A percentile compares a stretch with the other conserved stretches of the same genome.
Evolutionary conservation across 2,888 invertebrate species (phyloP).

Genomic region (Cryptocheilus praepositus): DNA sequence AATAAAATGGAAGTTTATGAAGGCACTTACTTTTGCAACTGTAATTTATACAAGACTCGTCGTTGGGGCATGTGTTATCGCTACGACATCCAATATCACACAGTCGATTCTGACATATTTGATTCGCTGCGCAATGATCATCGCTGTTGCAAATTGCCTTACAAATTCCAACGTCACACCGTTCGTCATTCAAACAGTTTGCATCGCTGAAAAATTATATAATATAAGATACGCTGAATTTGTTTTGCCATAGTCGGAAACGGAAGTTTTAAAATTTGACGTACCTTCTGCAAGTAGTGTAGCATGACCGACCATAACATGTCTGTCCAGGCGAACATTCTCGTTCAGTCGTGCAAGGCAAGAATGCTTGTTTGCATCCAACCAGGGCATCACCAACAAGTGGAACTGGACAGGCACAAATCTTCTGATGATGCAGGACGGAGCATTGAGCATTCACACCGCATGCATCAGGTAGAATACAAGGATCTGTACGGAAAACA

Average conservation of each 20-base stretch:
- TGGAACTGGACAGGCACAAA: conserved; percentile 84
- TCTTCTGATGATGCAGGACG: conserved; percentile 83
- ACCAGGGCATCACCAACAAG: conserved; percentile 85
- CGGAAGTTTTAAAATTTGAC: conserved; percentile 34
- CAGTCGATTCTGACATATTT: conserved; percentile 91
- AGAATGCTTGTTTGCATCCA: conserved; percentile 83
- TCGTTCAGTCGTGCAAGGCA: conserved; percentile 80
- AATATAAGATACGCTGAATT: conserved; percentile 2
- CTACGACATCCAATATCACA: conserved; percentile 92
- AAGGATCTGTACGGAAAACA: conserved; percentile 78
- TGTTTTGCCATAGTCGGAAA: background rate
- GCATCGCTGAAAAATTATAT: conserved; percentile 79
- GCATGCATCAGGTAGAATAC: conserved; percentile 85
- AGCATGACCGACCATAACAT: conserved; percentile 88
- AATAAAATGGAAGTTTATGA: background rate
- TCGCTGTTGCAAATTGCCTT: conserved; percentile 92
- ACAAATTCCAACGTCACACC: conserved; percentile 89
- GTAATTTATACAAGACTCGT: conserved; percentile 88
- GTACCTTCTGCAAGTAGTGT: conserved; percentile 86
- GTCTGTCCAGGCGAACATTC: conserved; percentile 84
- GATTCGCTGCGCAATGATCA: conserved; percentile 85
- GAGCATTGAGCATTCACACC: conserved; percentile 88
- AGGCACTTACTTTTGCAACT: conserved; percentile 83
- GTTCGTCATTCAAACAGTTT: conserved; percentile 89
- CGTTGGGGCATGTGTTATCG: conserved; percentile 85